Base-by-base conservation (phyloP, 2,113 vertebrate genomes). In the Poicephalus gulielmi region DNA sequence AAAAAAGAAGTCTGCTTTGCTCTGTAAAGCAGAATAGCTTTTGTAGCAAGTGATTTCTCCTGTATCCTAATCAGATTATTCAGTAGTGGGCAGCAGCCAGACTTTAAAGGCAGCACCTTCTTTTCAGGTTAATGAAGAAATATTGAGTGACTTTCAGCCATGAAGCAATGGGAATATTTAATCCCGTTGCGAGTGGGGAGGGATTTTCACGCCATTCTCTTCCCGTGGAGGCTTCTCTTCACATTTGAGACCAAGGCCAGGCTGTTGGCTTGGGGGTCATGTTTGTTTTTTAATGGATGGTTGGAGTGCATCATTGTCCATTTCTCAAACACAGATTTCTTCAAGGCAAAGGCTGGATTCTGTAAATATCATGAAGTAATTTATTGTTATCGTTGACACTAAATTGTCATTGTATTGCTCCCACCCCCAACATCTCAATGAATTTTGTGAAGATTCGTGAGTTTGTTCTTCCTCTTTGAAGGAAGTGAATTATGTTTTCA, bases 341-440 rank as follows among this genome's bases (percentile, higher is more conserved):
- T 13, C 0, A 3, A 83, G 87, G 59, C 79, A 19, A 66, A 92
- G 67, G 39, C 64, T 75, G 68, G 39, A 31, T 67, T 84, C 74
- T 92, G 18, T 76, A 89, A 89, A 87, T 73, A 60, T 43, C 47
- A 60, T 86, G 63, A 91, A 83, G 60, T 81, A 88, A 82, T 67
- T 18, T 37, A 31, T 62, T 37, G 37, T 74, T 92, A 74, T 41
- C 57, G 52, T 67, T 88, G 90, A 86, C 63, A 85, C 37, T 59
- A 77, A 87, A 44, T 49, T 94, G 70, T 71, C 70, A 52, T 71
- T 76, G 17, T 44, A 25, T 60, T 81, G 13, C 7, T 83, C 43
- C 50, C 31, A 49, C 59, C 59, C 50, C 9, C 7, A 89, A 70
- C 13, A 66, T 55, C 82, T 60, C 33, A 8, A 20, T 37, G 47